Evolutionary conservation across 2,113 vertebrate species (phyloP), one percentile per base, ranked within the genome.

Genomic region (Phocoena phocoena): DNA sequence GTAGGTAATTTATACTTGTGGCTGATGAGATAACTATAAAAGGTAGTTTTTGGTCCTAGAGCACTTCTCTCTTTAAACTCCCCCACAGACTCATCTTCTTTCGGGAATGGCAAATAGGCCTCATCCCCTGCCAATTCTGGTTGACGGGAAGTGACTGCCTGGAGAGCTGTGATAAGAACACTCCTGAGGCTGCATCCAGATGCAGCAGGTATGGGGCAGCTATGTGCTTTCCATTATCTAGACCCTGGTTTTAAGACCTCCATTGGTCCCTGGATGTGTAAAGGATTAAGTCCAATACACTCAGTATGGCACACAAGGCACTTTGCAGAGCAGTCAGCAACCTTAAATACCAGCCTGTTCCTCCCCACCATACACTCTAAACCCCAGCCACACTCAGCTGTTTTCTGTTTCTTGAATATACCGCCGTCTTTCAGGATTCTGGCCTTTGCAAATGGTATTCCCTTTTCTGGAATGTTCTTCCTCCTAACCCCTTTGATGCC

Each of bases 61-160:
- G 81, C 44, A 76, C 33, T 33, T 94, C 20, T 50, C 74, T 90
- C 67, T 80, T 81, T 79, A 81, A 85, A 83, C 70, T 60, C 76
- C 88, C 44, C 55, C 63, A 88, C 50, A 90, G 88, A 96, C 60
- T 92, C 62, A 15, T 83, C 80, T 88, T 93, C 95, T 96, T 96
- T 70, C 8, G 26, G 53, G 86, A 96, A 96, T 20, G 31, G 70
- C 77, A 95, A 96, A 85, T 3, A 71, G 92, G n/a, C 71, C 77
- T 90, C 65, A 36, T 60, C 58, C 60, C 62, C 92, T 96, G 92
- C 89, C 92, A 90, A 53, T 70, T 93, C 89, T 60, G 62, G 81
- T 55, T 92, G 95, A 63, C 85, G 90, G 92, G 88, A 90, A 96
- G 89, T 95, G 89, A 67, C 92, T 65, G 62, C 85, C 86, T 85